Percentiles rank a stretch among this genome's conserved stretches.
phyloP scores from a whole-genome alignment of 2,888 invertebrate genomes.

The Corbicula japonica region DNA sequence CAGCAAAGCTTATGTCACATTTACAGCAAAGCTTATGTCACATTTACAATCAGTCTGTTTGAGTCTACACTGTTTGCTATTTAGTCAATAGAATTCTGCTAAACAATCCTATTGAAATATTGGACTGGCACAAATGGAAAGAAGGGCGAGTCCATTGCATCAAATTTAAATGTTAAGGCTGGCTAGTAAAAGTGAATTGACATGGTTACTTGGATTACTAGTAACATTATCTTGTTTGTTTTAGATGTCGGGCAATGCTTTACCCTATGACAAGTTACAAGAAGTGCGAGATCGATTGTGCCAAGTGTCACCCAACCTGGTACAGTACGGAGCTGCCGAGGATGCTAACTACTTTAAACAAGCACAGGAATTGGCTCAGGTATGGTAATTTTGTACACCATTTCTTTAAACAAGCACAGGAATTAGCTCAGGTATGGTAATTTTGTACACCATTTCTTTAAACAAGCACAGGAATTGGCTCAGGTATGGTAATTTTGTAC shows the following conservation, averaged over 20 bases:
- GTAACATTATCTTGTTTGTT: constrained; percentile 50
- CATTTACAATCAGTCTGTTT: too few relatives aligned
- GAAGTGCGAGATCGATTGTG: constrained; percentile 93
- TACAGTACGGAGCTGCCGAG: constrained; percentile 94
- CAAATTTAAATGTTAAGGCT: too few relatives aligned
- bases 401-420: background rate
- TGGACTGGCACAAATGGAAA: too few relatives aligned
- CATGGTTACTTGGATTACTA: background rate
- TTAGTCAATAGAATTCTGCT: too few relatives aligned
- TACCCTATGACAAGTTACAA: constrained; percentile 95
- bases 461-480: background rate
- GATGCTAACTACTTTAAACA: constrained; percentile 94
- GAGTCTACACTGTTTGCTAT: too few relatives aligned
- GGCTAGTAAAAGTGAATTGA: too few relatives aligned
- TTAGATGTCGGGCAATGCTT: constrained; percentile 89
- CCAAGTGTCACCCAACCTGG: constrained; percentile 95
- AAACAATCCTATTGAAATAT: too few relatives aligned
- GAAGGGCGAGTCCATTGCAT: too few relatives aligned
- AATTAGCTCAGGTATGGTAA: background rate
- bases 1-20: too few relatives aligned
- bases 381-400: constrained; percentile 56
- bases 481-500: too few relatives aligned
- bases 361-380: constrained; percentile 91
- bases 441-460: background rate
- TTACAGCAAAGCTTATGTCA: too few relatives aligned